phyloP scores from a whole-genome alignment of 2,113 vertebrate genomes.

The Harpagus bidentatus region DNA sequence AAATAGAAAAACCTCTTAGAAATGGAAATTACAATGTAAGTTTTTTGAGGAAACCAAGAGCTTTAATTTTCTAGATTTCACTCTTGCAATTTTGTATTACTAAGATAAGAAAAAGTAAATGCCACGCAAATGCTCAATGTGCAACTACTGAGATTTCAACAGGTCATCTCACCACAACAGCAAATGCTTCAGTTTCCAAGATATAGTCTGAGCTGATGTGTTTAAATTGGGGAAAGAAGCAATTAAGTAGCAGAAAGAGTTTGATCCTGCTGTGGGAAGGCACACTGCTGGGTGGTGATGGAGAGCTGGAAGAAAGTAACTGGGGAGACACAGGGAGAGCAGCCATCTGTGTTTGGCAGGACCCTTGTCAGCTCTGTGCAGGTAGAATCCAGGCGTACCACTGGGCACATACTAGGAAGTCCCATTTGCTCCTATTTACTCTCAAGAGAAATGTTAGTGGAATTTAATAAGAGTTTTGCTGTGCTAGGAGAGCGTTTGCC shows the following conservation, averaged over 20 bases:
- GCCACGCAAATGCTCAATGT: background rate
- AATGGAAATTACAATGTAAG: background rate
- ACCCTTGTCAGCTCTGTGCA: fast-evolving
- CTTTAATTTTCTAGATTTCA: background rate
- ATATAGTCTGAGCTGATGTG: background rate
- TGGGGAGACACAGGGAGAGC: background rate
- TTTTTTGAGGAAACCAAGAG: background rate
- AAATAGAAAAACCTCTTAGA: background rate
- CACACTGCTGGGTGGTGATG: background rate
- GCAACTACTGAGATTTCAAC: background rate
- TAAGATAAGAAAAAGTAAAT: background rate
- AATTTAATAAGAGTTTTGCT: background rate
- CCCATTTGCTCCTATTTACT: background rate
- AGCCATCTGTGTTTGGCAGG: background rate
- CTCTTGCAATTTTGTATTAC: background rate
- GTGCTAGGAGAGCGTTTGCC: background rate
- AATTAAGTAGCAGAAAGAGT: background rate
- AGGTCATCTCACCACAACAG: background rate
- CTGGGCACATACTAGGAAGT: background rate
- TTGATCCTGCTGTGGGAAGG: background rate
- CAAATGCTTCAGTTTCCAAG: background rate
- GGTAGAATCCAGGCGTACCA: fast-evolving
- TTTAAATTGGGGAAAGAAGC: background rate
- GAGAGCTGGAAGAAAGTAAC: background rate
- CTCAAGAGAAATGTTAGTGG: background rate